These are phyloP conservation scores for Rhagium mordax DNA, from an alignment of 2,888 invertebrate genomes.

Conservation along the genomic window DNA sequence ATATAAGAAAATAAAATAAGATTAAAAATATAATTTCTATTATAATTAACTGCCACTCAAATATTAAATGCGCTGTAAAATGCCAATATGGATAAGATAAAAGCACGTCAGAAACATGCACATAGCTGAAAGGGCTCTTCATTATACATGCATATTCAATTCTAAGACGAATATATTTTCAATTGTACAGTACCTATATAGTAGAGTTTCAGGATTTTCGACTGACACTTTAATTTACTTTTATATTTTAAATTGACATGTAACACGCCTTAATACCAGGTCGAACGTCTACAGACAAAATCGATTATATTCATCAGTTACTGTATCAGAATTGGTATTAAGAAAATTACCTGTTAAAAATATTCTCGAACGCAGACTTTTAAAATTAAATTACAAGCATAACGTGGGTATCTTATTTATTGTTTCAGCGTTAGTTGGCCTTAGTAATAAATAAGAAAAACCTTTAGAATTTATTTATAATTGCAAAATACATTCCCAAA, in stretches of 20 bases:
- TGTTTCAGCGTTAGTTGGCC: too few relatives aligned
- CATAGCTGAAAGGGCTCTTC: constrained; percentile 8
- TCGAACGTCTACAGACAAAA: not conserved
- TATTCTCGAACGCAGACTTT: too few relatives aligned
- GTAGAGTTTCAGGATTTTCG: not conserved
- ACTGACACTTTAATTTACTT: not conserved
- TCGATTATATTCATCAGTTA: too few relatives aligned
- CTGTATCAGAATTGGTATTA: too few relatives aligned
- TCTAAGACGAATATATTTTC: constrained; percentile 19
- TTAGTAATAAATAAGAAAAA: too few relatives aligned
- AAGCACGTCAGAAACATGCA: constrained; percentile 22
- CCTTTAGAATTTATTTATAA: too few relatives aligned
- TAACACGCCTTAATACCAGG: not conserved
- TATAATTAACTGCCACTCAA: not conserved
- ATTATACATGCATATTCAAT: constrained; percentile 29
- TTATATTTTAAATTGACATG: not conserved
- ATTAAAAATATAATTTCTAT: not conserved
- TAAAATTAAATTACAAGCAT: too few relatives aligned
- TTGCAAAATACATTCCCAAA: too few relatives aligned
- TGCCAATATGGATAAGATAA: constrained; percentile 8
- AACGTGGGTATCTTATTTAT: too few relatives aligned
- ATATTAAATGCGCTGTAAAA: not conserved
- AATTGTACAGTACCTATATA: not conserved
- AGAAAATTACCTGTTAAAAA: too few relatives aligned
- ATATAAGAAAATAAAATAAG: not conserved